Base-by-base conservation (phyloP, 2,113 vertebrate species). In the Pogonocichla stellata region DNA sequence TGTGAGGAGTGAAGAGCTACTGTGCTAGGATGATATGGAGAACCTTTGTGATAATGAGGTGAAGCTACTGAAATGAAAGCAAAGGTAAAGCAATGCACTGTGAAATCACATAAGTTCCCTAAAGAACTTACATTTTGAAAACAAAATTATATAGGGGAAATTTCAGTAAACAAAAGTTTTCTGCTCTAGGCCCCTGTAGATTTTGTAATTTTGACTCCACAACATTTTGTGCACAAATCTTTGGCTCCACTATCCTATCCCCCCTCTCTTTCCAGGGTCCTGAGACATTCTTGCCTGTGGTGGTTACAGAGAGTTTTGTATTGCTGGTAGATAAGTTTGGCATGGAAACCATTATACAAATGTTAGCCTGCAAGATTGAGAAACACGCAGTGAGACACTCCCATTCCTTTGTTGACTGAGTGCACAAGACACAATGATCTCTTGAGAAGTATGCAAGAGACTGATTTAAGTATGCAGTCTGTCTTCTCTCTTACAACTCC, bases 231-330 rank as follows among this genome's bases (percentile, higher is more conserved):
- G 19, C 23, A 18, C 6, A 50, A 69, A 50, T 1, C 3, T 64
- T 48, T 88, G 42, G 6, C 9, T 79, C 5, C 24, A 43, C 8
- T 2, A 12, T n/a, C 29, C 4, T 29, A 11, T 36, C 3, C 7
- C 9, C 3, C 4, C 40, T 74, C 14, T 10, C 29, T 5, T 48
- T 6, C 5, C 7, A 38, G 20, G 1, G 4, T 38, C 20, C 23
- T 82, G 42, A 70, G 31, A 54, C 17, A 33, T 81, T 69, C 34
- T 81, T 61, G 17, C 3, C 47, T 72, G 5, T 36, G 13, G 13
- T 51, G 8, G 24, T 64, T 82, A 61, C 28, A 50, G 36, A 9
- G 0, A 25, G 6, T 4, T 88, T 66, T 60, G 69, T 57, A 17
- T 60, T 86, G 7, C 12, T 75, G 34, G 10, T 9, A 33, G 36